Conservation (phyloP, 2,888 invertebrate species). For the Melinopterus prodromus region DNA sequence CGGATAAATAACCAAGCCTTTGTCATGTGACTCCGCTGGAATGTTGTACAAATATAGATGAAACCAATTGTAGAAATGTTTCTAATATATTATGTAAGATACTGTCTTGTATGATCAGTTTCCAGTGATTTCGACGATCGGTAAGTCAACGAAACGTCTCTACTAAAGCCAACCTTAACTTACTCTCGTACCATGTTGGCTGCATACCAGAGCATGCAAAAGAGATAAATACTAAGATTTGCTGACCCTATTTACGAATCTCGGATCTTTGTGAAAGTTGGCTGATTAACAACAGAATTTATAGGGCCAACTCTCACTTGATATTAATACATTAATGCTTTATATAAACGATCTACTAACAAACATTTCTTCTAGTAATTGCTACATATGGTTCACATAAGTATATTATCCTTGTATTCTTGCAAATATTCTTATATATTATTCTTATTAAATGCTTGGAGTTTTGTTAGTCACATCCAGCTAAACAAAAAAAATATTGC, state of each 20-base stretch:
- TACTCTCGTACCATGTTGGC: conserved; percentile 10
- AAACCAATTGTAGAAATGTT: conserved; percentile 46
- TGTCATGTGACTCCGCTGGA: conserved; percentile 49
- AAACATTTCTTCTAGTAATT: no score
- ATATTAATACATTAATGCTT: not conserved
- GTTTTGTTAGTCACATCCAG: not conserved
- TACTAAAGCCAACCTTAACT: conserved; percentile 14
- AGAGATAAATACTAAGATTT: not conserved
- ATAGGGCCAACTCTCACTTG: not conserved
- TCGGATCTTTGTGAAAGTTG: conserved; percentile 20
- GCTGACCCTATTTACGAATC: conserved; percentile 16
- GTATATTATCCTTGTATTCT: no score
- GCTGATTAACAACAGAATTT: conserved; percentile 6
- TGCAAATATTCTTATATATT: no score
- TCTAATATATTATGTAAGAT: conserved; percentile 17
- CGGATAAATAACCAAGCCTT: conserved; percentile 47
- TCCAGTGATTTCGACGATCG: conserved; percentile 36
- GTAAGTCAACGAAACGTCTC: conserved; percentile 21
- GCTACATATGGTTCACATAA: no score
- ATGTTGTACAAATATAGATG: conserved; percentile 44
- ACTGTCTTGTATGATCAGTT: conserved; percentile 16
- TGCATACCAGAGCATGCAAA: not conserved
- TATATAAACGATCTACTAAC: no score
- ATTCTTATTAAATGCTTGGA: no score
- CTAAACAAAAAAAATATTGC: no score